phyloP scores from a whole-genome alignment of 2,797 vertebrate species.

The Ctenopoma kingsleyae region DNA sequence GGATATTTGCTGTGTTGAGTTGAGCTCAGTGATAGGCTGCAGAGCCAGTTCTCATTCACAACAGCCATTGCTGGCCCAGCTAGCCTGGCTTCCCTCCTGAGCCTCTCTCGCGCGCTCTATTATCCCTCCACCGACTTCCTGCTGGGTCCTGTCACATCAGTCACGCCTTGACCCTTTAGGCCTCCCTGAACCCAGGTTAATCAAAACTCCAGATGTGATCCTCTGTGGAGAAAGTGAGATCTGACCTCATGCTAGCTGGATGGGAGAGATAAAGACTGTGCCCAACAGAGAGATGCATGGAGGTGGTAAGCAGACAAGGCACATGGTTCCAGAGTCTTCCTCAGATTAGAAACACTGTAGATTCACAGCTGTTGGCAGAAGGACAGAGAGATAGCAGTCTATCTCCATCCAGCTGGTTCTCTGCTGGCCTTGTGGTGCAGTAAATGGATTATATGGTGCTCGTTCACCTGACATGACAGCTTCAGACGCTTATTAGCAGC shows the following conservation, averaged over 20 bases:
- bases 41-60: too few relatives aligned
- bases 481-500: background rate
- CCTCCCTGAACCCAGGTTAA: constrained; percentile 1
- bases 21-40: too few relatives aligned
- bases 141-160: background rate
- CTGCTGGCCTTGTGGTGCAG: constrained; percentile 16
- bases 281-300: too few relatives aligned
- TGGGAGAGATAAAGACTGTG: background rate
- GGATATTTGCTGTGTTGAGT: too few relatives aligned
- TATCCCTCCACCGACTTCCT: too few relatives aligned
- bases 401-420: constrained; percentile 1
- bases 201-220: background rate
- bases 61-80: background rate
- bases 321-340: too few relatives aligned
- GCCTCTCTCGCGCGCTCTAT: too few relatives aligned
- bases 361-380: background rate
- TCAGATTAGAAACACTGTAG: too few relatives aligned
- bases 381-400: background rate
- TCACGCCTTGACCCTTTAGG: background rate
- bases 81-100: background rate
- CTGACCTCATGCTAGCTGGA: background rate
- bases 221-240: background rate
- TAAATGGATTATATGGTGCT: constrained; percentile 47
- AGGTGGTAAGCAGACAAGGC: too few relatives aligned
- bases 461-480: constrained; percentile 4